Evolutionary conservation across 2,888 invertebrate genomes (phyloP), one percentile per base, ranked within the genome.

Genomic region (Drosophila borealis): DNA sequence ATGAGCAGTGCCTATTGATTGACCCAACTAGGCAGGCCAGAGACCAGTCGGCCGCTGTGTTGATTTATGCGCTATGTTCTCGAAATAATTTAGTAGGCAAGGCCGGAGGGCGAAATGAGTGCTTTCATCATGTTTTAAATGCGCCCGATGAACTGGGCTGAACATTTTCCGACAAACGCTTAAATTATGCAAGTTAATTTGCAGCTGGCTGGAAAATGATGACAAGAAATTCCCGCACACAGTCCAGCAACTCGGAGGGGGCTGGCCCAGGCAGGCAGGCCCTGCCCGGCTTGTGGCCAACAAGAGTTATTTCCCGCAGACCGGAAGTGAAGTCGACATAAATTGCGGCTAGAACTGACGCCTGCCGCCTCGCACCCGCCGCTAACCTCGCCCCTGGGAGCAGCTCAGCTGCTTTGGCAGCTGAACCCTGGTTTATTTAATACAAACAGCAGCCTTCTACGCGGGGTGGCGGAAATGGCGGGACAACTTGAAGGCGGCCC

Each of bases 281-380:
- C 37, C 25, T 17, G 25, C 41, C 42, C 53, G 44, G 49, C 62
- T 61, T 73, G 51, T 72, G 69, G 70, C 65, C 65, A 76, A 77
- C 81, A 84, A 85, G 84, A 82, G 73, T 88, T 82, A 85, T 85
- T 85, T 88, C 68, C 78, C 80, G 76, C 79, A 82, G 80, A 82
- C 88, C 84, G 88, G 84, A 85, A 88, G 88, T 85, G 82, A 82
- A 85, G 84, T 88, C 88, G 80, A 85, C 84, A 88, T 88, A 85
- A 85, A 85, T 85, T 85, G 84, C 70, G 88, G 88, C 88, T 85
- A 70, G 74, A 80, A 74, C 76, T 82, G 74, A 80, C 68, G 82
- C 70, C 68, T 63, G 61, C 55, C 56, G 34, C 67, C 76, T 48
- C 37, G 17, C 29, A 29, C 11, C 19, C 46, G 21, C 42, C 51